phyloP scores from a whole-genome alignment of 1,140 invertebrate genomes.

The Drosophila ironensis region DNA sequence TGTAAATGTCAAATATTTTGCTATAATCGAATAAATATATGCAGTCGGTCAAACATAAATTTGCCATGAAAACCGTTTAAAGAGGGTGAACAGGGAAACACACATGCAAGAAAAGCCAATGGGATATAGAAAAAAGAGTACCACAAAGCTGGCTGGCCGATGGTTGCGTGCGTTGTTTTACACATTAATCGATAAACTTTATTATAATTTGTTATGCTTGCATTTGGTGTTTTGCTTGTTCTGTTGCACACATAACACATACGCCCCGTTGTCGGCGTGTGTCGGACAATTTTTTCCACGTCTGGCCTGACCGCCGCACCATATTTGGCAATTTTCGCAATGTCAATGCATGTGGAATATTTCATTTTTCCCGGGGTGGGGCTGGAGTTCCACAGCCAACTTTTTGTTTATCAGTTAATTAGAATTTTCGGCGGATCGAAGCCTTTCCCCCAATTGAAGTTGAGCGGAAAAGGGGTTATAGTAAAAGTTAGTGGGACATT shows the following conservation, averaged over 20 bases:
- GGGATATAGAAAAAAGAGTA: not conserved
- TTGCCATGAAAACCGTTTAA: slow-evolving; percentile 32
- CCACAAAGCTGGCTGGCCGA: not conserved
- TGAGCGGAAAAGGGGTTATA: slow-evolving; percentile 57
- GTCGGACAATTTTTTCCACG: slow-evolving; percentile 28
- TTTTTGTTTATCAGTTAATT: slow-evolving; percentile 76
- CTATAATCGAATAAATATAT: slow-evolving; percentile 11
- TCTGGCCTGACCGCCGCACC: slow-evolving; percentile 25
- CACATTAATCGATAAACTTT: slow-evolving; percentile 73
- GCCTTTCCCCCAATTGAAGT: slow-evolving; percentile 44
- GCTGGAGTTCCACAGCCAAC: slow-evolving; percentile 15
- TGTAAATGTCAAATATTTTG: slow-evolving; percentile 7
- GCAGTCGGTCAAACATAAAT: slow-evolving; percentile 42
- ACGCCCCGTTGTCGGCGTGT: slow-evolving; percentile 42
- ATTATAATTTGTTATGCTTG: slow-evolving; percentile 72
- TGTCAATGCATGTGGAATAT: slow-evolving; percentile 58
- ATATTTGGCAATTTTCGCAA: slow-evolving; percentile 37
- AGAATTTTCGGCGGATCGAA: slow-evolving; percentile 54
- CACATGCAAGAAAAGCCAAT: no score
- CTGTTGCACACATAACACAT: slow-evolving; percentile 32
- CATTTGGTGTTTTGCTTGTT: slow-evolving; percentile 17
- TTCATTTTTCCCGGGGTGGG: slow-evolving; percentile 36
- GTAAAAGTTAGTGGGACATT: slow-evolving; percentile 52
- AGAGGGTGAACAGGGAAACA: not conserved
- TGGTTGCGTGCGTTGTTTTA: slow-evolving; percentile 33